Percentiles rank a stretch among this genome's conserved stretches.
phyloP scores from a whole-genome alignment of 1,140 invertebrate genomes.

The Batillaria attramentaria region DNA sequence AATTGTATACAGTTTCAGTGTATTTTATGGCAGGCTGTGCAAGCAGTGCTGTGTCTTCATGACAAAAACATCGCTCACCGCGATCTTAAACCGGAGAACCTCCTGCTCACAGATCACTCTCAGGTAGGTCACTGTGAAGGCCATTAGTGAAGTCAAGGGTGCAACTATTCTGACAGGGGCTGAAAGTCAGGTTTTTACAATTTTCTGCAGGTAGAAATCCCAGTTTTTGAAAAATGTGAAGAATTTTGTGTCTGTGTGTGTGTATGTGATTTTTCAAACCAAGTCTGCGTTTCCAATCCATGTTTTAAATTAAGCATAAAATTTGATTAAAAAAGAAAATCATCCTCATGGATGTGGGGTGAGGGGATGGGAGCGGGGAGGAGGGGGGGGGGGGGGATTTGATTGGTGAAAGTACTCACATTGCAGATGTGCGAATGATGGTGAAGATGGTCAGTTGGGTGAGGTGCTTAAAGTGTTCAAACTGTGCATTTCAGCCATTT shows the following conservation, averaged over 20 bases:
- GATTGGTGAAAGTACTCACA: too few species aligned
- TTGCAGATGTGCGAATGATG: too few species aligned
- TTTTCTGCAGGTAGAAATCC: not conserved
- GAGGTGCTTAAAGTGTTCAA: not conserved
- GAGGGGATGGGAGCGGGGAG: too few species aligned
- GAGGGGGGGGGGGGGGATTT: too few species aligned
- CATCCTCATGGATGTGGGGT: too few species aligned
- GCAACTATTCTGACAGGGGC: not conserved
- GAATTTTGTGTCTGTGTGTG: not conserved
- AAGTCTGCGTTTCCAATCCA: too few species aligned
- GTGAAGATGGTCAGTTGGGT: not conserved
- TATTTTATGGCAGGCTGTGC: constrained; percentile 76
- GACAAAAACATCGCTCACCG: constrained; percentile 88
- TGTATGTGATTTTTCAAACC: too few species aligned
- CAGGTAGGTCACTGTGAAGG: constrained; percentile 28
- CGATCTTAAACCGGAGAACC: constrained; percentile 90
- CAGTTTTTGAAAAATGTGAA: not conserved
- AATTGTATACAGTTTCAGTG: too few species aligned
- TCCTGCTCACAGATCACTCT: constrained; percentile 77
- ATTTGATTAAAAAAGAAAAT: too few species aligned
- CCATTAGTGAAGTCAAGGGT: not conserved
- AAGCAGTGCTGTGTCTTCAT: constrained; percentile 88
- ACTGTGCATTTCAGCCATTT: constrained; percentile 1
- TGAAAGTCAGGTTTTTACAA: not conserved
- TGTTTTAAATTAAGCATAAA: not conserved